A percentile compares a stretch with the other conserved stretches of the same genome.
phyloP scores from a whole-genome alignment of 2,113 vertebrate species.

The Marmota flaviventris region DNA sequence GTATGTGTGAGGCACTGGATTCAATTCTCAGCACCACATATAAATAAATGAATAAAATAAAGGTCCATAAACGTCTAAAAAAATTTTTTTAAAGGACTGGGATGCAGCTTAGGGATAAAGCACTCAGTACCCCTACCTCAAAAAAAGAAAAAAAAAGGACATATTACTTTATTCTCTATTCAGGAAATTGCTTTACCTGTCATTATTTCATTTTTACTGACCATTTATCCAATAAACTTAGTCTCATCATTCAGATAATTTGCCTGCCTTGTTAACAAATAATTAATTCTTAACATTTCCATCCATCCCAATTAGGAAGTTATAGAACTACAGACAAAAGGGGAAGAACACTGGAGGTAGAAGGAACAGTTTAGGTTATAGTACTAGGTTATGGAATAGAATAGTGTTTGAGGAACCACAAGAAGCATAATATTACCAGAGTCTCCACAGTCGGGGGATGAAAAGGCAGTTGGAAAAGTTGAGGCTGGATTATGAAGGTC shows the following conservation, averaged over 20 bases:
- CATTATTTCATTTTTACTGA: slow-evolving; percentile 29
- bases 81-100: too few species aligned
- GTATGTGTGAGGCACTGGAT: too few species aligned
- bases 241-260: neutral
- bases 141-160: too few species aligned
- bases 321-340: neutral
- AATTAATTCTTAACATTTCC: slow-evolving; percentile 39
- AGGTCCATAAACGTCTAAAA: too few species aligned
- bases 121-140: too few species aligned
- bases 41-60: too few species aligned
- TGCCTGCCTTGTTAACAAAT: slow-evolving; percentile 22
- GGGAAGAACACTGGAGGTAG: neutral
- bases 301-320: neutral
- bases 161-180: neutral
- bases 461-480: neutral
- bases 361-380: neutral
- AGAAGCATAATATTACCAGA: neutral
- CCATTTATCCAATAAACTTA: neutral
- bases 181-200: neutral
- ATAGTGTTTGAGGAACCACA: neutral
- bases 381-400: neutral
- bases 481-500: neutral
- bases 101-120: too few species aligned
- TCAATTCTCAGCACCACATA: too few species aligned
- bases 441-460: neutral